Evolutionary conservation across 1,140 invertebrate genomes (phyloP).

Genomic region (Nasonia vitripennis): DNA sequence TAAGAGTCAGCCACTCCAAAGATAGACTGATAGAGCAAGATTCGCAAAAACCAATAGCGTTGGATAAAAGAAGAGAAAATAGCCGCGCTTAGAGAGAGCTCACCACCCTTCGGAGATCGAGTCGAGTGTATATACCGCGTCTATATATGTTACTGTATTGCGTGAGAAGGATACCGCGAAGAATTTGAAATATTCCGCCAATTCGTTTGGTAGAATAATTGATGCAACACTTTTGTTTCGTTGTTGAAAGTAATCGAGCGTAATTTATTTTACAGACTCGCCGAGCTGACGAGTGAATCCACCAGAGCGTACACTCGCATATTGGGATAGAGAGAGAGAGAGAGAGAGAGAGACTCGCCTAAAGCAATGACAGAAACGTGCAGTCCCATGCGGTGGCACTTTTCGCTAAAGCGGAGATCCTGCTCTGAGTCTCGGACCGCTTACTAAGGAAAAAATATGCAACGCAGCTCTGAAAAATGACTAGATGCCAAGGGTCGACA

Average conservation of each 20-base stretch:
- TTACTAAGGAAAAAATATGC: neutral
- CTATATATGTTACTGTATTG: neutral
- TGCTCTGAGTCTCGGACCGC: neutral
- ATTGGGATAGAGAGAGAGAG: no score
- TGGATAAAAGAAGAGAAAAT: neutral
- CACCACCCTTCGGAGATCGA: neutral
- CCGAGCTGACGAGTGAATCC: neutral
- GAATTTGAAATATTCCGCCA: neutral
- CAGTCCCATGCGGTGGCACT: neutral
- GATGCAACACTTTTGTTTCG: neutral
- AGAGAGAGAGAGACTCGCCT: no score
- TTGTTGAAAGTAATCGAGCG: neutral
- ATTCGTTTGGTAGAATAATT: neutral
- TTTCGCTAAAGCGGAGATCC: neutral
- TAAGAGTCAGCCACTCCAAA: neutral
- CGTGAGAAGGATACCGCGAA: neutral
- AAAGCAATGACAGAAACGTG: neutral
- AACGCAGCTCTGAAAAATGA: no score
- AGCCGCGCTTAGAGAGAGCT: neutral
- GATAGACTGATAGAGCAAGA: neutral
- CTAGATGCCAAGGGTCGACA: no score
- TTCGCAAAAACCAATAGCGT: neutral
- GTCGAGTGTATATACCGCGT: neutral
- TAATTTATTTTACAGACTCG: neutral
- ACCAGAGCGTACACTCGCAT: neutral